phyloP scores from a whole-genome alignment of 1,140 invertebrate genomes.

The Drosophila equinoxialis region DNA sequence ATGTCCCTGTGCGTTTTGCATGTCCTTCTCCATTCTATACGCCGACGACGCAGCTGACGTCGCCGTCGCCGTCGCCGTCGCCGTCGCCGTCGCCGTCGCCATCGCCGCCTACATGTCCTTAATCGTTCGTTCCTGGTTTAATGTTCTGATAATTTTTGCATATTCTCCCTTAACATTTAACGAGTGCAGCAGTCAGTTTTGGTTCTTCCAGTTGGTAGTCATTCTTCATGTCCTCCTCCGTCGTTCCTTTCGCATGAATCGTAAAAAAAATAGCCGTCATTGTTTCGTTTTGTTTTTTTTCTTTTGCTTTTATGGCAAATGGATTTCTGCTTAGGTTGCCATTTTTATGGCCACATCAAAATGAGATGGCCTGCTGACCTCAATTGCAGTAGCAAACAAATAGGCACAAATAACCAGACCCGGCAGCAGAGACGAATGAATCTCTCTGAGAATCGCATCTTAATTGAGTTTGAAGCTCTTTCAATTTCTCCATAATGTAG shows the following conservation, averaged over 20 bases:
- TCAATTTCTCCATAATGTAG: background rate
- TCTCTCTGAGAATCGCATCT: slow-evolving; percentile 5
- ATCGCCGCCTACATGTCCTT: slow-evolving; percentile 16
- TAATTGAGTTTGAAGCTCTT: slow-evolving; percentile 2
- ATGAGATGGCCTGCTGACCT: slow-evolving; percentile 32
- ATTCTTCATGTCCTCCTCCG: background rate
- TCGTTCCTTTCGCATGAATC: slow-evolving; percentile 25
- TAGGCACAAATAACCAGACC: too few relatives aligned
- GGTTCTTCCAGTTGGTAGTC: too few relatives aligned
- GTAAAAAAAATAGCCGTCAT: slow-evolving; percentile 19
- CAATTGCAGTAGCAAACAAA: slow-evolving; percentile 26
- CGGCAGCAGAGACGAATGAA: background rate
- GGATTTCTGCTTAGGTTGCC: slow-evolving; percentile 33
- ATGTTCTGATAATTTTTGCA: slow-evolving; percentile 31
- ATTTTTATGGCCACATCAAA: slow-evolving; percentile 45
- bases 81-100: background rate
- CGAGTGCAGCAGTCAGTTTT: too few relatives aligned
- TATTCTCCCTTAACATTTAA: background rate
- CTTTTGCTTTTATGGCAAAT: slow-evolving; percentile 28
- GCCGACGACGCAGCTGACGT: background rate
- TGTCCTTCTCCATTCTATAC: background rate
- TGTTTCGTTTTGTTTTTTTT: slow-evolving; percentile 17
- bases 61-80: slow-evolving; percentile 2
- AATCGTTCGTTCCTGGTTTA: slow-evolving; percentile 38
- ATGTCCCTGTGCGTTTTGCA: slow-evolving; percentile 21